phyloP scores from a whole-genome alignment of 1,140 invertebrate genomes.

The Drosophila pseudoobscura region DNA sequence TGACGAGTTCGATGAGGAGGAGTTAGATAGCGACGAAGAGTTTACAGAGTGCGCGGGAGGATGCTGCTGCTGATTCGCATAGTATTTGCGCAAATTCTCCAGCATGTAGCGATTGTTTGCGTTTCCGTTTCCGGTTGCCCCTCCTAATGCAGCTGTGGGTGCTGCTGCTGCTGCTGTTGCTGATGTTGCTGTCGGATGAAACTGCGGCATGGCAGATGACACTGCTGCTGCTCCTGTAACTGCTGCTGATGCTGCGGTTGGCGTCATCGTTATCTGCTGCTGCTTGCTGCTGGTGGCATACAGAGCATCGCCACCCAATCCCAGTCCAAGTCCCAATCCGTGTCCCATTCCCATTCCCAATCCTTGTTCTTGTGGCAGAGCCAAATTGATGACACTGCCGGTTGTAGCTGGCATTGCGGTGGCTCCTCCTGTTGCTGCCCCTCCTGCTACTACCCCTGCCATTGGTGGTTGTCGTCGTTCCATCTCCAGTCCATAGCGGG shows the following conservation, averaged over 20 bases:
- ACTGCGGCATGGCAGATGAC: too few species aligned
- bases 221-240: conserved; percentile 14
- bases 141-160: conserved; percentile 26
- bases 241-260: conserved; percentile 36
- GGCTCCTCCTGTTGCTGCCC: conserved; percentile 14
- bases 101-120: conserved; percentile 74
- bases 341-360: not conserved
- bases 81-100: conserved; percentile 80
- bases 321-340: not conserved
- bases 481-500: conserved; percentile 12
- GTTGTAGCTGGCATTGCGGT: conserved; percentile 36
- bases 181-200: conserved; percentile 22
- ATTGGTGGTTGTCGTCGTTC: conserved; percentile 21
- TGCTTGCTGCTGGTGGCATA: conserved; percentile 74
- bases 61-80: conserved; percentile 76
- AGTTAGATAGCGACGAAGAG: conserved; percentile 78
- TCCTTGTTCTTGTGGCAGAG: conserved; percentile 20
- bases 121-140: conserved; percentile 37
- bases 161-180: conserved; percentile 18
- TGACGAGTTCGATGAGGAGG: conserved; percentile 79
- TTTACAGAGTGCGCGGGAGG: conserved; percentile 75
- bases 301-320: conserved; percentile 39
- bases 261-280: conserved; percentile 38
- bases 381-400: conserved; percentile 51
- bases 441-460: conserved; percentile 3